Percentiles rank a stretch among this genome's conserved stretches.
phyloP scores from a whole-genome alignment of 53 echinoderm and acorn worm species.

The Echinometra lucunter region DNA sequence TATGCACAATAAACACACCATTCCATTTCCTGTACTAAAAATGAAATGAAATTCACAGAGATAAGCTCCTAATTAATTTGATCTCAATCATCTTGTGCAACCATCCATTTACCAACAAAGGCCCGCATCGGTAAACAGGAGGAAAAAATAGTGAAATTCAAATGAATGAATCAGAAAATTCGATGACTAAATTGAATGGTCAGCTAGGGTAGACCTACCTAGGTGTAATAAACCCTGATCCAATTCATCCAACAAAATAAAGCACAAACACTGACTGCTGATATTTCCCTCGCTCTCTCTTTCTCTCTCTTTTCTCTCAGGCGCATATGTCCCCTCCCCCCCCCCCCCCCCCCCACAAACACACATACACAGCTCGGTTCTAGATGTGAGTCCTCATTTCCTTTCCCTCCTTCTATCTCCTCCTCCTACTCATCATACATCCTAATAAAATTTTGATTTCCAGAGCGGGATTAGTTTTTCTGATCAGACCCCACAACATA shows the following conservation, averaged over 20 bases:
- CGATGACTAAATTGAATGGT: constrained; percentile 32
- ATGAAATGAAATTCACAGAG: neutral
- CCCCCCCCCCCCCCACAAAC: constrained; percentile 8
- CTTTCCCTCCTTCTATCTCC: constrained; percentile 5
- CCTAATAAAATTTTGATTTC: constrained; percentile 39
- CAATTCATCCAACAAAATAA: neutral
- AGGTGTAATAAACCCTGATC: constrained; percentile 45
- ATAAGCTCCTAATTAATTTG: neutral
- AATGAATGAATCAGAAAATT: constrained; percentile 53
- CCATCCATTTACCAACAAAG: neutral
- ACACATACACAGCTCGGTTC: constrained; percentile 29
- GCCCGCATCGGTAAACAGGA: neutral
- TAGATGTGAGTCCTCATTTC: constrained; percentile 30
- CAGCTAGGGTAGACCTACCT: neutral
- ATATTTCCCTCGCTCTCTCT: neutral
- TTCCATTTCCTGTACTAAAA: neutral
- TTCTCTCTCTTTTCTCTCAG: too few species aligned
- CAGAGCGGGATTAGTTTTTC: neutral
- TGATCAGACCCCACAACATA: neutral
- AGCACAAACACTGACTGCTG: constrained; percentile 19
- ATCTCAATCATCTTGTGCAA: neutral
- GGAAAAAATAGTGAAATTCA: neutral
- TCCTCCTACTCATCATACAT: constrained; percentile 38
- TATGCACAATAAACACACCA: neutral
- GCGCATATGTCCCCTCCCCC: too few species aligned